Evolutionary conservation across 2,797 vertebrate genomes (phyloP).

Genomic region (Neosilurus hyrtlii): DNA sequence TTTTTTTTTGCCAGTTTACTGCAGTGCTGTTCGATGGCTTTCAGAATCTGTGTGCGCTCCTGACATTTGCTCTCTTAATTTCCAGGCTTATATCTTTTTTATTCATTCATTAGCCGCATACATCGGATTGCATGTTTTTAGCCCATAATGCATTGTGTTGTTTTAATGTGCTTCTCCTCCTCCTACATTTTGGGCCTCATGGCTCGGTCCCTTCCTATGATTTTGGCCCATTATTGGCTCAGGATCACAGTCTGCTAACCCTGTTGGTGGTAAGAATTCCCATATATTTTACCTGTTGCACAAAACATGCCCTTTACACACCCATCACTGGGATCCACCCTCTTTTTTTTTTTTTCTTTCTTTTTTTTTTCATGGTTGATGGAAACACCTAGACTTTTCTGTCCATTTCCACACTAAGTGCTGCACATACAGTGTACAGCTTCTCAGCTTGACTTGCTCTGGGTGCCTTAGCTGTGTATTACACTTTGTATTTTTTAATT

Average conservation of each 20-base stretch:
- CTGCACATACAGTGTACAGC: slow-evolving; percentile 48
- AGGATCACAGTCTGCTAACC: slow-evolving; percentile 98
- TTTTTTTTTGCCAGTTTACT: slow-evolving; percentile 14
- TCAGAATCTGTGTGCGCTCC: slow-evolving; percentile 38
- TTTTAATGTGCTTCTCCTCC: slow-evolving; percentile 88
- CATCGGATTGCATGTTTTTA: slow-evolving; percentile 52
- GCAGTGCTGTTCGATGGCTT: slow-evolving; percentile 35
- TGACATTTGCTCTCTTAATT: slow-evolving; percentile 43
- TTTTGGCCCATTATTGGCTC: slow-evolving; percentile 85
- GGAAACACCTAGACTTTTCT: slow-evolving; percentile 9
- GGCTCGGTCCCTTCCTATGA: slow-evolving; percentile 72
- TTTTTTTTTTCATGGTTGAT: slow-evolving; percentile 2
- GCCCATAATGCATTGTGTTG: slow-evolving; percentile 68
- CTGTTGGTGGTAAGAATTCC: slow-evolving; percentile 93
- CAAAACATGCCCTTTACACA: slow-evolving; percentile 66
- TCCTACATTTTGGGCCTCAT: slow-evolving; percentile 72
- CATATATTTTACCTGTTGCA: slow-evolving; percentile 72
- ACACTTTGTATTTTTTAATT: background rate
- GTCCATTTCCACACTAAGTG: slow-evolving; percentile 36
- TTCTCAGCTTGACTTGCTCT: slow-evolving; percentile 48
- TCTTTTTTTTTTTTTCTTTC: slow-evolving; percentile 30
- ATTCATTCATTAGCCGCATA: slow-evolving; percentile 44
- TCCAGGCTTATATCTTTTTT: slow-evolving; percentile 37
- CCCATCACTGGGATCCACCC: slow-evolving; percentile 57
- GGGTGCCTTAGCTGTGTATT: slow-evolving; percentile 26